These are phyloP conservation scores for Callimorpha dominula DNA, from an alignment of 2,888 invertebrate genomes.

Conservation along the genomic window DNA sequence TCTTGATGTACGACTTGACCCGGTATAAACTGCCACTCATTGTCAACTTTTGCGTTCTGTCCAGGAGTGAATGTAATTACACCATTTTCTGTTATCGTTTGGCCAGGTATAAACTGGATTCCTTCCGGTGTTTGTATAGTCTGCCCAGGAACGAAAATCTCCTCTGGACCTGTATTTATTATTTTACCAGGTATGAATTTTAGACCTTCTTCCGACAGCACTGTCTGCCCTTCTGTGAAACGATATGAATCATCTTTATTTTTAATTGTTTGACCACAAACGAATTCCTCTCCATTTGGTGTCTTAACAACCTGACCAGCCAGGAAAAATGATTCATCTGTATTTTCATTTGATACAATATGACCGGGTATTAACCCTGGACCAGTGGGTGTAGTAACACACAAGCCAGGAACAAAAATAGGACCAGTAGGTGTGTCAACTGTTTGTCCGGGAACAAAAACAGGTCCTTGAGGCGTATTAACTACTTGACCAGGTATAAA, in stretches of 20 bases:
- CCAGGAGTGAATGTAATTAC: constrained; percentile 88
- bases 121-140: constrained; percentile 87
- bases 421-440: constrained; percentile 89
- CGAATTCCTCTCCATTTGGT: constrained; percentile 85
- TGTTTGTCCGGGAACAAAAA: constrained; percentile 92
- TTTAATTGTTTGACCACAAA: constrained; percentile 89
- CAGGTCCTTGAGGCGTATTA: constrained; percentile 89
- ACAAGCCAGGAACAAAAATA: constrained; percentile 91
- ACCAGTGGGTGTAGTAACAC: constrained; percentile 89
- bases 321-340: constrained; percentile 88
- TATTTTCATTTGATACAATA: constrained; percentile 87
- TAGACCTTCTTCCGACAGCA: constrained; percentile 87
- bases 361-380: constrained; percentile 91
- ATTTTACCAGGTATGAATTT: constrained; percentile 88
- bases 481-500: constrained; percentile 91
- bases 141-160: constrained; percentile 88
- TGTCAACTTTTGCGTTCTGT: constrained; percentile 84
- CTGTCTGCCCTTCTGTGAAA: constrained; percentile 88
- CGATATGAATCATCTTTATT: constrained; percentile 84
- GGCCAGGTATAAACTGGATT: constrained; percentile 89
- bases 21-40: constrained; percentile 89
- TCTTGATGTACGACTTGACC: constrained; percentile 88
- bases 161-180: constrained; percentile 78
- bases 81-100: constrained; percentile 84
- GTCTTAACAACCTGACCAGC: constrained; percentile 90